Evolutionary conservation across 1,140 invertebrate genomes (phyloP).

Genomic region (Neodiprion virginianus): DNA sequence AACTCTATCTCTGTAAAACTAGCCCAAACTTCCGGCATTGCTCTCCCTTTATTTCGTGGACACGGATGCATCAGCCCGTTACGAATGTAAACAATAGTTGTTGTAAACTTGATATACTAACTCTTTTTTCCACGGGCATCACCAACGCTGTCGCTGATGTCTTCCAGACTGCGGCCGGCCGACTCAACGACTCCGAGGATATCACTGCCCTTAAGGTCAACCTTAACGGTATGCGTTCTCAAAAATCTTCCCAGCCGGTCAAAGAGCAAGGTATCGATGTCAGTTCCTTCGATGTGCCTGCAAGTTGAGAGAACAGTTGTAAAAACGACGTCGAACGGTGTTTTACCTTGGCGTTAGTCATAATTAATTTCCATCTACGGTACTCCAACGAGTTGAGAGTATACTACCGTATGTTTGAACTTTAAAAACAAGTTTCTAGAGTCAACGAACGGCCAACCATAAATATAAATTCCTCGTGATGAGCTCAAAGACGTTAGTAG

Average conservation of each 20-base stretch:
- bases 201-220: constrained; percentile 84
- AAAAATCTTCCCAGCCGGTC: constrained; percentile 76
- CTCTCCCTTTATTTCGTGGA: background rate
- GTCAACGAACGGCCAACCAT: too few relatives aligned
- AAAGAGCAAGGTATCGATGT: constrained; percentile 70
- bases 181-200: constrained; percentile 80
- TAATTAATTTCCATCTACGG: too few relatives aligned
- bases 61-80: background rate
- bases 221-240: constrained; percentile 78
- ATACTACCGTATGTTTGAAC: too few relatives aligned
- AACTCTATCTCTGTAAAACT: background rate
- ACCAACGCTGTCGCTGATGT: constrained; percentile 71
- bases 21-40: background rate
- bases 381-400: too few relatives aligned
- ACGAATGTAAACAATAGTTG: background rate
- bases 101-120: constrained; percentile 42
- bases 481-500: too few relatives aligned
- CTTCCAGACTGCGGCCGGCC: constrained; percentile 78
- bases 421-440: background rate
- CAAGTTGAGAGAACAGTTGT: background rate
- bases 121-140: constrained; percentile 79
- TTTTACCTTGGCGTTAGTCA: too few relatives aligned
- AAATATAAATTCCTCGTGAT: too few relatives aligned
- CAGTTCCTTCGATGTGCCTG: constrained; percentile 60
- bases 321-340: too few relatives aligned